Base-by-base conservation (phyloP, 2,113 vertebrate genomes). In the Rattus norvegicus region DNA sequence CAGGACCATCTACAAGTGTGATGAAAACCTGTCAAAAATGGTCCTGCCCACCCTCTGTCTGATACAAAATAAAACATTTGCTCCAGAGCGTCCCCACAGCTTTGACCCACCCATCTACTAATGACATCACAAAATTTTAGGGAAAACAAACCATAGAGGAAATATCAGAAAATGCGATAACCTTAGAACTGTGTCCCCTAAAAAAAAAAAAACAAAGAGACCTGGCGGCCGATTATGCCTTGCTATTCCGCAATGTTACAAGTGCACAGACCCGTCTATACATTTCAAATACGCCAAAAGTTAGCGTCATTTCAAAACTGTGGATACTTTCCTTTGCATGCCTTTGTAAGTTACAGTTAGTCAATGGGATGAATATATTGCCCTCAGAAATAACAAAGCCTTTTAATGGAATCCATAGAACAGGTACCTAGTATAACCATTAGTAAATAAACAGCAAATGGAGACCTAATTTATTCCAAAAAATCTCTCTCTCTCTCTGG, bases 241-340 rank as follows among this genome's bases (percentile, higher is more conserved):
- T 81, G 70, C 70, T 39, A 92, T 20, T 91, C 47, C 54, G 5
- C 75, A 84, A 88, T 70, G 54, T 90, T 85, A 76, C 10, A 65
- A 65, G 26, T 80, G 24, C 19, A 67, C 11, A 65, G 56, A 90
- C 79, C 87, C 4, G 89, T 84, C 70, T 69, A 47, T 39, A 83
- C 85, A 24, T 95, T 73, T 49, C 81, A 92, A 84, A 54, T 54
- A 86, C 93, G 28, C 59, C 24, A 90, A 92, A 88, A 85, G 13
- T 56, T 89, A 70, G 89, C 39, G 28, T 67, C 83, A 88, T 79
- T 97, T 88, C 43, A 95, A 93, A 89, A 79, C 4, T 91, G 14
- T 77, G 36, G 22, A 1, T 67, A 56, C 39, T 69, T 76, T 8
- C 22, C 33, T 88, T 72, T 61, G 69, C 39, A 61, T 70, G 17